Conservation (phyloP, 2,797 vertebrate species). For the Hybognathus amarus region DNA sequence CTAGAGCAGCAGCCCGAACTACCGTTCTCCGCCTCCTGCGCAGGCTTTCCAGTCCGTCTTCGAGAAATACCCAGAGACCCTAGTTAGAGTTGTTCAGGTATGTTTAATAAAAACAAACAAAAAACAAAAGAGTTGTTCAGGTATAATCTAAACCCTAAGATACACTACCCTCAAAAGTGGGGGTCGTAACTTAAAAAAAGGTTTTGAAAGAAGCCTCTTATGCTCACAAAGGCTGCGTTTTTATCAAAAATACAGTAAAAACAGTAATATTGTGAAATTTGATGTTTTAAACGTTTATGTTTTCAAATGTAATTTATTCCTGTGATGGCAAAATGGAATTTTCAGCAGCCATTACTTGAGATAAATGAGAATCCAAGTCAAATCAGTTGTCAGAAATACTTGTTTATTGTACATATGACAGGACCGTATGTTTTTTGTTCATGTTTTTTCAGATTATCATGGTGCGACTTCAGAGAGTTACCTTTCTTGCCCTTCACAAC, state of each 20-base stretch:
- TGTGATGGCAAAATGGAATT: neutral
- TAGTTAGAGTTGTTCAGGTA: constrained; percentile 93
- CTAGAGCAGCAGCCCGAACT: constrained; percentile 82
- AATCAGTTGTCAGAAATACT: neutral
- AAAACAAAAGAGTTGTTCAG: constrained; percentile 93
- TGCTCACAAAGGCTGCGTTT: neutral
- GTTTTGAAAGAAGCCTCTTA: neutral
- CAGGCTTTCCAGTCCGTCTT: constrained; percentile 89
- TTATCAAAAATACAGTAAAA: neutral
- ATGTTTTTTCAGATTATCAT: constrained; percentile 88
- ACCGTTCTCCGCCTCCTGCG: constrained; percentile 87
- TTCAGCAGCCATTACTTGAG: neutral
- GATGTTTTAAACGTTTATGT: neutral
- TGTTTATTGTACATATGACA: neutral
- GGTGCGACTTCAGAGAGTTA: constrained; percentile 95
- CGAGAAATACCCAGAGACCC: constrained; percentile 92
- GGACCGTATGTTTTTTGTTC: neutral
- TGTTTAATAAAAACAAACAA: too few relatives aligned
- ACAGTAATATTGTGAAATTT: neutral
- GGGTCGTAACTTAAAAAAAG: neutral
- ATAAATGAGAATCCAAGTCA: neutral
- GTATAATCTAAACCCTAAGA: constrained; percentile 66
- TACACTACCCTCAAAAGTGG: neutral
- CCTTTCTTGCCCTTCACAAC: constrained; percentile 92
- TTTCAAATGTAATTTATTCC: neutral